Percentiles rank a stretch among this genome's conserved stretches.
phyloP scores from a whole-genome alignment of 2,797 vertebrate genomes.

The Esox lucius region DNA sequence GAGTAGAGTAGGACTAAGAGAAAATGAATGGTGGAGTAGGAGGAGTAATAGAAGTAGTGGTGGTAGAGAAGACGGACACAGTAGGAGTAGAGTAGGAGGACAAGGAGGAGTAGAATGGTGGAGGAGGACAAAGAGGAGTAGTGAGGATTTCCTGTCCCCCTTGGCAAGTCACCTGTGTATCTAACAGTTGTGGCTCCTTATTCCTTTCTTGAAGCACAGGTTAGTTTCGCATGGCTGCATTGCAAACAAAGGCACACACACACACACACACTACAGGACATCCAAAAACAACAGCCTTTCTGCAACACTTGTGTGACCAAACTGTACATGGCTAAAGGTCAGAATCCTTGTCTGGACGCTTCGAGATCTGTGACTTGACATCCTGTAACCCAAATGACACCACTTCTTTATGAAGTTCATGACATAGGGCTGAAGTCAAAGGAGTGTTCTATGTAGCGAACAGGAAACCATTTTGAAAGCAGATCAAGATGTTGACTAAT shows the following conservation, averaged over 20 bases:
- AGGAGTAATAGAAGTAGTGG: slow-evolving; percentile 3
- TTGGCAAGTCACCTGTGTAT: background rate
- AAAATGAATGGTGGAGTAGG: too few species aligned
- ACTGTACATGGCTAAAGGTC: slow-evolving; percentile 1
- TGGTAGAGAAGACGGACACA: slow-evolving; percentile 15
- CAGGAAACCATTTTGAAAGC: background rate
- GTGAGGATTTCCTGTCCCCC: background rate
- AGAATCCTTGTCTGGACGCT: background rate
- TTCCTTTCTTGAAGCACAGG: background rate
- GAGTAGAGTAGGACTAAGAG: slow-evolving; percentile 9
- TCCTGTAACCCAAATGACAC: background rate
- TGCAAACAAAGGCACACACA: background rate
- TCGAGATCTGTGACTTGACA: background rate
- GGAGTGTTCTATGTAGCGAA: background rate
- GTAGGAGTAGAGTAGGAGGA: slow-evolving; percentile 3
- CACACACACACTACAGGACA: background rate
- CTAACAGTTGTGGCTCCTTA: background rate
- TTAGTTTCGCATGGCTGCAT: background rate
- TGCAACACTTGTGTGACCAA: background rate
- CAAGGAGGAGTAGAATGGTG: background rate
- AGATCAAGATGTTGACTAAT: background rate
- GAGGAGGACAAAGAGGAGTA: background rate
- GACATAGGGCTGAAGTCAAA: background rate
- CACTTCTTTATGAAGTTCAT: background rate
- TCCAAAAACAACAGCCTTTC: background rate